Base-by-base conservation (phyloP, 2,113 vertebrate genomes). In the Probosciger aterrimus region DNA sequence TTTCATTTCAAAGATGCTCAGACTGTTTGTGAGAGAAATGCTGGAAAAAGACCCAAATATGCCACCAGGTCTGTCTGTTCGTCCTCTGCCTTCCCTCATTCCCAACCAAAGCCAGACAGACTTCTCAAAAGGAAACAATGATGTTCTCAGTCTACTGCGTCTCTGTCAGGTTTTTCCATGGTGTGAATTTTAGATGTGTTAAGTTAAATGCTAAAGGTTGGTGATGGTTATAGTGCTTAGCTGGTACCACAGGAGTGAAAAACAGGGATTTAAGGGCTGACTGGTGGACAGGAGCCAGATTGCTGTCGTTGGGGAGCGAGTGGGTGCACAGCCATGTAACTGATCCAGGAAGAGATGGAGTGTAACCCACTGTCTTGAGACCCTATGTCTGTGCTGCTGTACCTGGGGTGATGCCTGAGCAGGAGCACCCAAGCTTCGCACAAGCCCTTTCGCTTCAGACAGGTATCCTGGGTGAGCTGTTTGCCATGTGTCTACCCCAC, bases 1-100 rank as follows among this genome's bases (percentile, higher is more conserved):
- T 97, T 97, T 97, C 90, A 95, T 95, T 97, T 97, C 88, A 53
- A 86, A 96, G 92, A 96, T 96, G 91, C 92, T 92, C 76, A 64
- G 65, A 65, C 75, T 96, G 86, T 97, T 97, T 97, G 93, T 95
- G 92, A 95, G 88, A 86, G 73, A 96, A 95, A 74, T 88, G 75
- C 75, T 81, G 43, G 39, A 87, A 91, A 91, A 55, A 82, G 53
- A 71, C 81, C 39, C 79, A 90, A 83, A 75, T 91, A 74, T 18
- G n/a, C 82, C 59, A 44, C 62, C 3, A 0, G 0, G 7, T 60
- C 82, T 82, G 67, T 86, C 90, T 4, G 0, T 90, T 30, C 75
- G 77, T 78, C 86, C 43, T 79, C 80, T 90, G 57, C 53, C 71
- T 85, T 89, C 52, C 31, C 23, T 84, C 33, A 70, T 82, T 74